phyloP scores from a whole-genome alignment of 1,140 invertebrate species.

The Planococcus citri region DNA sequence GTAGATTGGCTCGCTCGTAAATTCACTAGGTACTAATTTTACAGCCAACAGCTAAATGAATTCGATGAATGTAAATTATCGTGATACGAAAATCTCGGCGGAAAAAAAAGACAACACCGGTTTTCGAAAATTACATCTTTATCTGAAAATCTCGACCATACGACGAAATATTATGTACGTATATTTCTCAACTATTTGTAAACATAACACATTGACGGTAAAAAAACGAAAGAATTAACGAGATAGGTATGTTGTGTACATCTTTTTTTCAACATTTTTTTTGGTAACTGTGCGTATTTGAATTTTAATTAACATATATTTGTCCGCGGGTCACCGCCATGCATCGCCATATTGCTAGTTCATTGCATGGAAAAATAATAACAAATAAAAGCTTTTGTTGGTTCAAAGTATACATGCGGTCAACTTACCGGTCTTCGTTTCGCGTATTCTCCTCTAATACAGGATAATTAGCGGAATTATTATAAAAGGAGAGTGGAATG shows the following conservation, averaged over 20 bases:
- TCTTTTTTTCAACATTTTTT: background rate
- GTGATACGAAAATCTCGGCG: no score
- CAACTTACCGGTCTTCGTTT: background rate
- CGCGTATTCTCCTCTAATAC: background rate
- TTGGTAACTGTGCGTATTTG: background rate
- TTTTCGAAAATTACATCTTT: no score
- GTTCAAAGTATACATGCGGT: background rate
- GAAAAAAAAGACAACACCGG: no score
- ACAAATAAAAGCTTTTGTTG: background rate
- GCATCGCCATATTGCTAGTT: background rate
- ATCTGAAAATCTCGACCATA: no score
- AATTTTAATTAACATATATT: constrained; percentile 3
- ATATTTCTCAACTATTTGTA: background rate
- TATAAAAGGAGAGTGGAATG: constrained; percentile 9
- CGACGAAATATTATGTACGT: background rate
- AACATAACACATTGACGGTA: background rate
- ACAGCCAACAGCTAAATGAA: no score
- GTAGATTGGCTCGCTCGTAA: no score
- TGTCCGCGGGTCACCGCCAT: background rate
- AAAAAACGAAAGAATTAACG: no score
- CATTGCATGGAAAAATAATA: no score
- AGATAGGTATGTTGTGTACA: no score
- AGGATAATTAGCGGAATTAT: constrained; percentile 19
- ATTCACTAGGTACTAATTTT: no score
- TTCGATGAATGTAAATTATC: no score